Evolutionary conservation across 2,113 vertebrate genomes (phyloP), one percentile per base, ranked within the genome.

Genomic region (Desmodus rotundus): DNA sequence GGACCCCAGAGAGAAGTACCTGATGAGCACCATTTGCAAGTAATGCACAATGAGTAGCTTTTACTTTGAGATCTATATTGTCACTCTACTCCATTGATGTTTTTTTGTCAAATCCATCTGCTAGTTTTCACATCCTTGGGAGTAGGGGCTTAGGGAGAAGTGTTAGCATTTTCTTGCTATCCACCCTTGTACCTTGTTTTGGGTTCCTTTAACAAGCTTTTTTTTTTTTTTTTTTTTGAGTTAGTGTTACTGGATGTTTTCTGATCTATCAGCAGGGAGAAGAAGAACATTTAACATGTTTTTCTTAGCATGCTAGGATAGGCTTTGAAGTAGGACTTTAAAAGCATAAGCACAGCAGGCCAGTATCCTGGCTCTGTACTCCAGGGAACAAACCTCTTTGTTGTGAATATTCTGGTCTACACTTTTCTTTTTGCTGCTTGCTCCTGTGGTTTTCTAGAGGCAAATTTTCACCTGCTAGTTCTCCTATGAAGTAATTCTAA

Each of bases 401-500:
- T 36, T 90, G 52, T 31, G 54, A 41, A 0, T n/a, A 3, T 67
- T 45, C 88, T 89, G 36, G 13, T 84, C 20, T 77, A 0, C 7
- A 1, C 50, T 91, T 52, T 96, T 86, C 65, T 0, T 0, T 16
- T 1, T 80, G 36, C 45, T 85, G 4, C 74, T 94, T 41, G 31
- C 28, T 77, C 80, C 45, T 96, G 9, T 94, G 58, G 11, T 36
- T 94, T 33, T 94, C 47, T n/a, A 22, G 58, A 87, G 86, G n/a
- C 47, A 86, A 61, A 65, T 77, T 58, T 89, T 91, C 74, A 54
- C 50, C 54, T 76, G 26, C 47, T 68, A 45, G 19, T 56, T 91
- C 16, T 91, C 85, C 74, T 96, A 87, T 91, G 84, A 91, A 95
- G 31, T 84, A 92, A 90, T 94, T 87, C 24, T 31, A 8, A 67